phyloP scores from a whole-genome alignment of 2,113 vertebrate genomes.

The Heterotilapia buettikoferi region DNA sequence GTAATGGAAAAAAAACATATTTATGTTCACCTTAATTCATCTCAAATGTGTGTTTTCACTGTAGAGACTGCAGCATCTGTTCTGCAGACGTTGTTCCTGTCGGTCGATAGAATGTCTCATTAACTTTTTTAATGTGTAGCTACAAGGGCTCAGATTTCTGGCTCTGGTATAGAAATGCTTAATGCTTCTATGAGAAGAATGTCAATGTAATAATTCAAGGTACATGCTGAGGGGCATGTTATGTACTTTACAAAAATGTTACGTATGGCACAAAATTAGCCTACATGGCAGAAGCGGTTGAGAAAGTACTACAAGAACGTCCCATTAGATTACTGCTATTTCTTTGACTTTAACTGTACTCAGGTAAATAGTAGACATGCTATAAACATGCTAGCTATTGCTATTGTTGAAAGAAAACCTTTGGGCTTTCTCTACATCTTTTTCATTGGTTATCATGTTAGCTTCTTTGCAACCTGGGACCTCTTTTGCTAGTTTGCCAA shows the following conservation, averaged over 20 bases:
- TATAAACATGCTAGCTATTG: not conserved
- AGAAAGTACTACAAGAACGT: not conserved
- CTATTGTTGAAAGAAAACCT: not conserved
- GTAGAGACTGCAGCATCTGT: not conserved
- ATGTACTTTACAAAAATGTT: not conserved
- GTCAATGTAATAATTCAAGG: not conserved
- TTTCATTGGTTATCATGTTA: not conserved
- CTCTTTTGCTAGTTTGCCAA: not conserved
- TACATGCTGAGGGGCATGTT: not conserved
- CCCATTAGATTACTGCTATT: not conserved
- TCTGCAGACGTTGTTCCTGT: not conserved
- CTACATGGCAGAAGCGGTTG: not conserved
- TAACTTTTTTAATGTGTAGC: conserved; percentile 22
- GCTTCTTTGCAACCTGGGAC: not conserved
- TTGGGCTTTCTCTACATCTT: not conserved
- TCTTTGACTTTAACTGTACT: not conserved
- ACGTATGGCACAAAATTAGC: not conserved
- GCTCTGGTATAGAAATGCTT: not conserved
- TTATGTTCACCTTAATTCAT: not conserved
- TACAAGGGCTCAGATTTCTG: not conserved
- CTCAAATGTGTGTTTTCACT: not conserved
- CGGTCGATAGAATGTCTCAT: conserved; percentile 13
- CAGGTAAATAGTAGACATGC: not conserved
- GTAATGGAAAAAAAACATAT: conserved; percentile 15
- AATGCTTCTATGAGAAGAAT: not conserved